phyloP scores from a whole-genome alignment of 2,113 vertebrate genomes.

The Bubo bubo region DNA sequence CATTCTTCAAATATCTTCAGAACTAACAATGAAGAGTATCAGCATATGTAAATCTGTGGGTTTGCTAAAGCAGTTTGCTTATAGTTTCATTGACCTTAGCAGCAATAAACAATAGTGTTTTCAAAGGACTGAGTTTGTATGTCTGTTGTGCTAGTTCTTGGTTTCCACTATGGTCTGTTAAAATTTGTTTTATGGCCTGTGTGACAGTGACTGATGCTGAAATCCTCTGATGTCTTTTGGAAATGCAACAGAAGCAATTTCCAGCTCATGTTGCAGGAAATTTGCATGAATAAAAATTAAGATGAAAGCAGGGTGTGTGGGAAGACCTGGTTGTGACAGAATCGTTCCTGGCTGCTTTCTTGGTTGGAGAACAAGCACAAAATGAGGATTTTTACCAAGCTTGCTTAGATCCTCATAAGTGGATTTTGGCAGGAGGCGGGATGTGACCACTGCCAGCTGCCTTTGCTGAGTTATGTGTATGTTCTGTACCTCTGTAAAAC shows the following conservation, averaged over 20 bases:
- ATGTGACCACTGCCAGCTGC: neutral
- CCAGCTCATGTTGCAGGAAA: neutral
- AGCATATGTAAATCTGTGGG: neutral
- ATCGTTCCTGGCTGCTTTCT: neutral
- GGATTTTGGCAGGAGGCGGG: neutral
- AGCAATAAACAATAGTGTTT: neutral
- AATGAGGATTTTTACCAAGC: neutral
- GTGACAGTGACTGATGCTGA: neutral
- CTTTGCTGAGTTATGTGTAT: neutral
- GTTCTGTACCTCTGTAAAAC: neutral
- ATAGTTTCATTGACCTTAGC: neutral
- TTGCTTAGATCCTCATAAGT: neutral
- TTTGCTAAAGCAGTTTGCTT: neutral
- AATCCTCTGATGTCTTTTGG: neutral
- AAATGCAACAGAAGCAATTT: neutral
- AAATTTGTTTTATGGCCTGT: neutral
- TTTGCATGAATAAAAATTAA: constrained; percentile 47
- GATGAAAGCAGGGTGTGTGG: constrained; percentile 27
- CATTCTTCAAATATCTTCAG: neutral
- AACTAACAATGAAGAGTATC: neutral
- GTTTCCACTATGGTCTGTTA: neutral
- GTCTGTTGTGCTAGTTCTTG: neutral
- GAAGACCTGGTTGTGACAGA: constrained; percentile 41
- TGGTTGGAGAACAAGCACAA: neutral
- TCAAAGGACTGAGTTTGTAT: neutral